Base-by-base conservation (phyloP, 2,113 vertebrate species). In the Carollia perspicillata region DNA sequence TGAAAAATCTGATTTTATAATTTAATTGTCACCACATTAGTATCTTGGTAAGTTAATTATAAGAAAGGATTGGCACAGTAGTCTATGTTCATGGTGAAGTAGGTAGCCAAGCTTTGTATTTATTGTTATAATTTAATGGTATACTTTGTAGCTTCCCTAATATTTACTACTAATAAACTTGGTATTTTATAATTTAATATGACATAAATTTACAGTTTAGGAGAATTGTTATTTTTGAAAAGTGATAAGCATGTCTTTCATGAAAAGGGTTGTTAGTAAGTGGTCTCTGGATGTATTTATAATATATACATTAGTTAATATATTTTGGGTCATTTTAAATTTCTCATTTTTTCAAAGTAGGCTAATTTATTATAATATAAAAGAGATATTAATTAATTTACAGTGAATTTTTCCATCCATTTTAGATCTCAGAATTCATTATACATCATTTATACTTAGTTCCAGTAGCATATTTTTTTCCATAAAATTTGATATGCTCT, bases 391-490 rank as follows among this genome's bases (percentile, higher is more conserved):
- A 60, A 93, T 95, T 92, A 72, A 89, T 93, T 18, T 63, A 84
- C 13, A 88, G 68, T 18, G 0, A 93, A 79, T 98, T 66, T 97
- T 96, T 97, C 94, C 94, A 83, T 13, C 37, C 90, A 49, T 83
- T 79, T 97, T 30, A 93, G 74, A 96, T 84, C 30, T 95, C 35
- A 95, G 60, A 91, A 96, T 94, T 91, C 84, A 79, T 74, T 80
- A 69, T 89, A 58, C 53, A 90, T 77, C 65, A 77, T 97, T 98
- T 94, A 97, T 94, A 89, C 90, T 86, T 97, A 93, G 92, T 89
- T 93, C 42, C 90, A 89, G 75, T 97, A 97, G 74, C 42, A 71
- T 89, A 69, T 69, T 89, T 95, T 95, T 78, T 97, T 90, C 9
- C 23, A 69, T 95, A 58, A 96, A 94, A 87, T 85, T 66, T 20